Conservation (phyloP, 2,113 vertebrate species). For the Scortum barcoo region DNA sequence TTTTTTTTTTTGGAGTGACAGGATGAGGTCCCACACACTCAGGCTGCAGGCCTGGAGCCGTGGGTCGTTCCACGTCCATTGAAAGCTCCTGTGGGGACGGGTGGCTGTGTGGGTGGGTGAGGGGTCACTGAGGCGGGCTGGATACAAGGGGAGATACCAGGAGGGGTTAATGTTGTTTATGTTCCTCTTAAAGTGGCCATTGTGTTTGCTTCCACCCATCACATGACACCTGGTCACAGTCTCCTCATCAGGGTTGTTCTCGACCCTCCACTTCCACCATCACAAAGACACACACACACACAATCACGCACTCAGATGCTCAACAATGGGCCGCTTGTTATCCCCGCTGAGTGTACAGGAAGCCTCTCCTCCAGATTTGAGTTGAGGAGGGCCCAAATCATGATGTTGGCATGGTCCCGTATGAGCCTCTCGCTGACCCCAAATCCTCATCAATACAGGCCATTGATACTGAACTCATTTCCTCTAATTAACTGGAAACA, state of each 20-base stretch:
- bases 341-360: constrained; percentile 41
- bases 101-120: constrained; percentile 1
- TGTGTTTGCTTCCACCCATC: constrained; percentile 64
- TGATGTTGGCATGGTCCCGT: constrained; percentile 30
- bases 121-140: neutral
- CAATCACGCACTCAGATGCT: constrained; percentile 31
- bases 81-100: neutral
- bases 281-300: constrained; percentile 50
- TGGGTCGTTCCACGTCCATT: neutral
- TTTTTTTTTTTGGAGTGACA: neutral
- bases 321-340: constrained; percentile 77
- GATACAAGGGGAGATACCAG: constrained; percentile 10
- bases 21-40: neutral
- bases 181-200: constrained; percentile 65
- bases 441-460: constrained; percentile 30
- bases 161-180: constrained; percentile 59
- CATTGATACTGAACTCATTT: constrained; percentile 37
- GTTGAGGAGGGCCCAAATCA: constrained; percentile 23
- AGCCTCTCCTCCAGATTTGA: constrained; percentile 48
- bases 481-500: constrained; percentile 19
- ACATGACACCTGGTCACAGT: constrained; percentile 78
- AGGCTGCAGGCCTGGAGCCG: neutral
- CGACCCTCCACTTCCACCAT: constrained; percentile 38
- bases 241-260: constrained; percentile 66
- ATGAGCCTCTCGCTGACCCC: constrained; percentile 24